Base-by-base conservation (phyloP, 1,140 invertebrate species). In the Diabrotica virgifera region DNA sequence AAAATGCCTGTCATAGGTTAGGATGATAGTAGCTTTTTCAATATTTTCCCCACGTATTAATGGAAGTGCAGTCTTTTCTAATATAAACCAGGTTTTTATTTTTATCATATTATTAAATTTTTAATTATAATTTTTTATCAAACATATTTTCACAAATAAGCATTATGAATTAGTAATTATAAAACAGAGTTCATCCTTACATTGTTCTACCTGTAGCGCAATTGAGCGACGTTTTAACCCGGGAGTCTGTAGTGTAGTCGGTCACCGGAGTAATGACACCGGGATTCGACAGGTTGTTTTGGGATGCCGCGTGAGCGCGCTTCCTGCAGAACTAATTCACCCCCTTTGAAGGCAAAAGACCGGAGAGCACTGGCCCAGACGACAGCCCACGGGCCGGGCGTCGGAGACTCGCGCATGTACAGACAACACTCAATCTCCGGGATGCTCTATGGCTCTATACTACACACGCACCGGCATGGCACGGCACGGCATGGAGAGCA, bases 281-380 rank as follows among this genome's bases (percentile, higher is more conserved):
- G 51, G 37, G 54, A 38, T 35, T 52, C 54, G 46, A 57, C 54
- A 55, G 46, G 54, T 64, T 58, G 54, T 64, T 59, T 35, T 36
- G 51, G 56, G n/a, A 46, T 60, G 5, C n/a, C 63, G 50, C 59
- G 63, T 59, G 63, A 38, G 5, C 38, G 52, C 12, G 5, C 53
- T 14, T 24, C 11, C 6, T 13, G 38, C 50, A 53, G 36, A n/a
- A 40, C 13, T 6, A 46, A 53, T 46, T 46, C 40, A 63, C 13
- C 35, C 53, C 62, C 59, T 63, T 57, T 60, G 52, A 63, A 36
- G 35, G 35, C 50, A 59, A 62, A 52, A 54, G 52, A 65, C 66
- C 63, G 63, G 63, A 65, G 66, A 68, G 66, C 66, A 68, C 66
- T 68, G 66, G 66, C 66, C 66, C 64, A 65, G 59, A 52, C 59